Evolutionary conservation across 2,797 vertebrate genomes (phyloP), one percentile per base, ranked within the genome.

Genomic region (Esox lucius): DNA sequence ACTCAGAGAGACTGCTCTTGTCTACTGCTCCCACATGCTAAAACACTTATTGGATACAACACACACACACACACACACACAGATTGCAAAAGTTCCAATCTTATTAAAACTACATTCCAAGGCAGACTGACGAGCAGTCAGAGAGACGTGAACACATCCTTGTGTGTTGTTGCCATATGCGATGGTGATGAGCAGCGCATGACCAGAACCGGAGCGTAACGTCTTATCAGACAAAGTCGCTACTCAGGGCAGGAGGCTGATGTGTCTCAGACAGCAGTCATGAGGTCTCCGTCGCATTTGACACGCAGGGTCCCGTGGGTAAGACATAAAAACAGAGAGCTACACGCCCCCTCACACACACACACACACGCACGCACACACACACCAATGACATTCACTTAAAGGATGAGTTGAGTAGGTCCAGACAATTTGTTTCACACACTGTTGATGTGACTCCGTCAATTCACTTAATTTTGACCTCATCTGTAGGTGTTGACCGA

Each of bases 221-320:
- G 83, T 89, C 86, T 89, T 87, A 88, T 89, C 81, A 78, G 83
- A 92, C 90, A 92, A 91, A 92, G 90, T 89, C 80, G 24, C 85
- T 85, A 86, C 85, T 91, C 86, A 91, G 68, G 5, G 1, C 70
- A 16, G 42, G 31, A 5, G n/a, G 35, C 9, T 2, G 51, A 39
- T 15, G 2, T 19, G 51, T 70, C 51, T 51, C 12, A n/a, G 51
- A 35, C 51, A 19, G 80, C 85, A 91, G 91, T 93, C 92, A 92
- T 90, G 90, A 89, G 92, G 84, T 90, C 90, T 87, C 76, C 75
- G 82, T 88, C 80, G 76, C 69, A 56, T 90, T 91, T 31, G 62
- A 87, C 87, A 91, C 68, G 76, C 86, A 8, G 16, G 72, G 84
- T 91, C 91, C 87, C 91, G 90, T 93, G 91, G 91, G 88, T 90